These are phyloP conservation scores for Halichondria panicea DNA, from an alignment of 37 sponge, comb jelly and placozoan species.

Conservation along the genomic window DNA sequence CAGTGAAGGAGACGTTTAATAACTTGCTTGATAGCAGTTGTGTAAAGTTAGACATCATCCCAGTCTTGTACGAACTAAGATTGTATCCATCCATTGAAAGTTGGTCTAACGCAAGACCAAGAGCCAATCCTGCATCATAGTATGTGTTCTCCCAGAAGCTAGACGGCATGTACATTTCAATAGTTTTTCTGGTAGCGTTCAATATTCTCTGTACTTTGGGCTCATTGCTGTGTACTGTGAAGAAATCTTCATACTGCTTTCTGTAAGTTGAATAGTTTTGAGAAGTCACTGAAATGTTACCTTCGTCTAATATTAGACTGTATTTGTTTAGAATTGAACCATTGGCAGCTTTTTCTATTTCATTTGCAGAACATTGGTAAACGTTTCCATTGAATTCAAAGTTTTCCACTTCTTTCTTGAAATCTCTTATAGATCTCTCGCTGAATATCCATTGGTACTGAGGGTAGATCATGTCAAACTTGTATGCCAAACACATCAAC, in stretches of 20 bases:
- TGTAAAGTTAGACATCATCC: too few relatives aligned
- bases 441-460: slow-evolving; percentile 41
- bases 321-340: slow-evolving; percentile 24
- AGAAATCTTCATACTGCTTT: slow-evolving; percentile 1
- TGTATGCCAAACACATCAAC: slow-evolving; percentile 26
- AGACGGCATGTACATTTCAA: neutral
- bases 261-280: neutral
- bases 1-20: neutral
- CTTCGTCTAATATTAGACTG: neutral
- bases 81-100: slow-evolving; percentile 2
- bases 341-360: slow-evolving; percentile 9
- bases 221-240: neutral
- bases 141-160: neutral
- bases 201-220: neutral
- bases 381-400: neutral
- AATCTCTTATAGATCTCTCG: slow-evolving; percentile 13
- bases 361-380: neutral
- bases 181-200: neutral
- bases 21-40: too few relatives aligned
- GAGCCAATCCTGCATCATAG: slow-evolving; percentile 47
- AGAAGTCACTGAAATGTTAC: neutral
- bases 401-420: neutral
- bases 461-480: slow-evolving; percentile 8
- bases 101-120: slow-evolving; percentile 26
- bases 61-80: neutral